Evolutionary conservation across 2,797 vertebrate genomes (phyloP), one percentile per base, ranked within the genome.

Genomic region (Tragelaphus oryx): DNA sequence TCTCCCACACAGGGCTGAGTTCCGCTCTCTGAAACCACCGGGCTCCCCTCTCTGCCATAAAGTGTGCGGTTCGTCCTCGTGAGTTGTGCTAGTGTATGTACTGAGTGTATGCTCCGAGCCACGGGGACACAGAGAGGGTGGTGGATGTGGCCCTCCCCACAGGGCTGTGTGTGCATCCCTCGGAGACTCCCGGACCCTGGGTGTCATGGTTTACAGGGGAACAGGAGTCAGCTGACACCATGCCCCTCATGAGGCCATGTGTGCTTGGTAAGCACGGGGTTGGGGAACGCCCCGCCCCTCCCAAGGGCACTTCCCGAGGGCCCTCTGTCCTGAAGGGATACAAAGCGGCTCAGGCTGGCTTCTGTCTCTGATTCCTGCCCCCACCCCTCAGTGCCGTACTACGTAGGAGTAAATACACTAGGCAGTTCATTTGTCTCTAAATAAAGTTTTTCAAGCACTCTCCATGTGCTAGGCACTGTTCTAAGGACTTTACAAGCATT

Each of bases 261-360:
- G 75, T 24, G 22, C 0, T 0, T 11, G 20, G 44, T 3, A 9
- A 16, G 20, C 33, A 20, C 0, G 0, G 7, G 0, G 8, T 6
- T 1, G 33, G n/a, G 18, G 28, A 33, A 33, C 1, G 3, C 24
- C 46, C 62, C 6, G 22, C 2, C 33, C 24, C 9, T 50, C 16
- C 28, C 71, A 18, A 91, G 7, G 2, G 46, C 59, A 68, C 33
- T 13, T 13, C 44, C 71, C 0, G 0, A 20, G 54, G 84, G 26
- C 48, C 65, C 65, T 37, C 54, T 24, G 79, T 30, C 44, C n/a
- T 17, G 11, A 12, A 26, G 54, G 28, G n/a, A 71, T 18, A 13
- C 55, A 16, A 52, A 52, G 5, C 6, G 6, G 33, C 16, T 17
- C 52, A 44, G 16, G 33, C 50, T 17, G 13, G 8, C 6, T 50